A percentile compares a stretch with the other conserved stretches of the same genome.
phyloP scores from a whole-genome alignment of 1,140 invertebrate genomes.

The Calosoma granatense region DNA sequence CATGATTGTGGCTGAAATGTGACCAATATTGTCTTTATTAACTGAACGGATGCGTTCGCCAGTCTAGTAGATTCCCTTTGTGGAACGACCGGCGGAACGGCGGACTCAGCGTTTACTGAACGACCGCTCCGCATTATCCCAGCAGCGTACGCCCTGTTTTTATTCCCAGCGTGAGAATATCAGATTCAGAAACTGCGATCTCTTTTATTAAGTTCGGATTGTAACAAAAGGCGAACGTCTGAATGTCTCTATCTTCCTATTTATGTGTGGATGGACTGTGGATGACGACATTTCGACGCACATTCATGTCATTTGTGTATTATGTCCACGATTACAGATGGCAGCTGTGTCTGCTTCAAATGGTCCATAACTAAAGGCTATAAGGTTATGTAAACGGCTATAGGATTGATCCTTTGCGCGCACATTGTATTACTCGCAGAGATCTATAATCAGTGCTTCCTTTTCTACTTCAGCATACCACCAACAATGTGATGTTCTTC shows the following conservation, averaged over 20 bases:
- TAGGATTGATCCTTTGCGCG: background rate
- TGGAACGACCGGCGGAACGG: background rate
- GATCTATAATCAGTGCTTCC: background rate
- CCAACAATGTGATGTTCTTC: too few relatives aligned
- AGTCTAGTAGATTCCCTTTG: too few relatives aligned
- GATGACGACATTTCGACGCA: background rate
- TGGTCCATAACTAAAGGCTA: background rate
- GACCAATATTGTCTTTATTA: constrained; percentile 8
- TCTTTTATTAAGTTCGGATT: background rate
- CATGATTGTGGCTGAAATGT: constrained; percentile 5
- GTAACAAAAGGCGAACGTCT: background rate
- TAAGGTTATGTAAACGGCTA: background rate
- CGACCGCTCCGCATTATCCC: background rate
- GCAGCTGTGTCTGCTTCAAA: background rate
- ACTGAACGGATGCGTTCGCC: background rate
- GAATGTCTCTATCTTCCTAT: background rate
- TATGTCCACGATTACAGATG: background rate
- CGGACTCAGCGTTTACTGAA: background rate
- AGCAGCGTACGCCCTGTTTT: background rate
- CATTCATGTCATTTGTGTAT: background rate
- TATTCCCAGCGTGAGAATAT: background rate
- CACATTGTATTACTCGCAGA: background rate
- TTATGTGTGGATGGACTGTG: too few relatives aligned
- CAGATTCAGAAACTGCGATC: background rate
- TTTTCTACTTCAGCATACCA: too few relatives aligned